Base-by-base conservation (phyloP, 2,113 vertebrate species). In the Fulmarus glacialis region DNA sequence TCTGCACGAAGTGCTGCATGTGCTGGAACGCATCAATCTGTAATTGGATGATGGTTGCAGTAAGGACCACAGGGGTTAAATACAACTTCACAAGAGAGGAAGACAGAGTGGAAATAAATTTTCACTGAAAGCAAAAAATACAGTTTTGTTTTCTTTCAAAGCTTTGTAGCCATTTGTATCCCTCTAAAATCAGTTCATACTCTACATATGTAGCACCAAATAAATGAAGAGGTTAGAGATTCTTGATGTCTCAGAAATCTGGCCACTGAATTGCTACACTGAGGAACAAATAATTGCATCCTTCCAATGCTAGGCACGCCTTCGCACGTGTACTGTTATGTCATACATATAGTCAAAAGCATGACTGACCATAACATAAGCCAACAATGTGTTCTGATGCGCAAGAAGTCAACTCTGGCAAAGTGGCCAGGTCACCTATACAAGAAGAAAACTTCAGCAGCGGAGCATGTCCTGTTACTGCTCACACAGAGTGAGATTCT, bases 1-100 rank as follows among this genome's bases (percentile, higher is more conserved):
- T 99, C 98, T 99, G 99, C 19, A 99, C 99, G 24, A 99, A 99
- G 97, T 99, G 99, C 97, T 99, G 99, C 99, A 99, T 99, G 98
- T 99, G 99, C 98, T 99, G 99, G 98, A 99, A 99, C 0, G 99
- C 99, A 2, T 99, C 99, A 0, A 99, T 99, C 99, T 99, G 98
- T 4, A 95, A 97, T 45, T 3, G 67, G 29, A 81, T 8, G 15
- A 59, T 4, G 32, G 30, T 32, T 56, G 36, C n/a, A 42, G 14
- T 84, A 50, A 96, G 83, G 14, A 72, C 27, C 78, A 81, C n/a
- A 50, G 40, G 21, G 9, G 42, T 53, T 36, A 82, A 56, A 85
- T 1, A 53, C 14, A 82, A 3, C 30, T 64, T 36, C 56, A 64
- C 43, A 27, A 59, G 13, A 80, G 17, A 82, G 48, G 12, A 78